Evolutionary conservation across 2,888 invertebrate species (phyloP).

Genomic region (Sphaerophoria taeniata): DNA sequence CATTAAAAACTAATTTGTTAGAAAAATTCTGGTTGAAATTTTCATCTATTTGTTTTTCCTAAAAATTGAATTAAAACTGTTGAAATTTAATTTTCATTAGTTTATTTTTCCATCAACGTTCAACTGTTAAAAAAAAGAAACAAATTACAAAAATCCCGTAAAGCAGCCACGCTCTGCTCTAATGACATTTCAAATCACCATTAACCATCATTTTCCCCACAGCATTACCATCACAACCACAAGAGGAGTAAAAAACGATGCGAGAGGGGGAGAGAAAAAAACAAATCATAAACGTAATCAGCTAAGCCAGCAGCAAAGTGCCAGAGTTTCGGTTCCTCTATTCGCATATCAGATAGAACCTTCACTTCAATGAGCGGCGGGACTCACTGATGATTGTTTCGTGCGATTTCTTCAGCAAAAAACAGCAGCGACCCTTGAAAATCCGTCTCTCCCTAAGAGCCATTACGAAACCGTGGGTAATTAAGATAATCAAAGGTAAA

Average conservation of each 20-base stretch:
- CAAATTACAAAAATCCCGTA: slow-evolving; percentile 2
- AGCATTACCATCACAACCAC: slow-evolving; percentile 37
- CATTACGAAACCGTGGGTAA: slow-evolving; percentile 57
- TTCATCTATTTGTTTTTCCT: slow-evolving; percentile 5
- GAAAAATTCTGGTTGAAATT: too few relatives aligned
- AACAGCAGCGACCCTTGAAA: neutral
- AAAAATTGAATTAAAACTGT: slow-evolving; percentile 67
- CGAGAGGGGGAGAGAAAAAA: neutral
- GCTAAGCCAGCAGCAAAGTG: slow-evolving; percentile 10
- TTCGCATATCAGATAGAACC: neutral
- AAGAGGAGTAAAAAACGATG: neutral
- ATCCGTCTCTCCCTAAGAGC: slow-evolving; percentile 9
- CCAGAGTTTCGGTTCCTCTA: neutral
- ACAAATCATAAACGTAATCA: slow-evolving; percentile 3
- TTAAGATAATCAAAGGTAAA: slow-evolving; percentile 74
- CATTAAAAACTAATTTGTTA: too few relatives aligned
- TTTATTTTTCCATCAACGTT: slow-evolving; percentile 21
- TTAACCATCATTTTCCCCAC: slow-evolving; percentile 68
- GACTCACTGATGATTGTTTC: slow-evolving; percentile 44
- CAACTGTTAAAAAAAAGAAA: slow-evolving; percentile 4
- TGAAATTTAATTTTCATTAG: slow-evolving; percentile 69
- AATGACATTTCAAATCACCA: slow-evolving; percentile 73
- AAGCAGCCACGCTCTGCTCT: slow-evolving; percentile 12
- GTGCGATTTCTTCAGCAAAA: slow-evolving; percentile 50
- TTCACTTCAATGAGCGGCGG: neutral